Evolutionary conservation across 2,113 vertebrate genomes (phyloP).

Genomic region (Eolophus roseicapilla): DNA sequence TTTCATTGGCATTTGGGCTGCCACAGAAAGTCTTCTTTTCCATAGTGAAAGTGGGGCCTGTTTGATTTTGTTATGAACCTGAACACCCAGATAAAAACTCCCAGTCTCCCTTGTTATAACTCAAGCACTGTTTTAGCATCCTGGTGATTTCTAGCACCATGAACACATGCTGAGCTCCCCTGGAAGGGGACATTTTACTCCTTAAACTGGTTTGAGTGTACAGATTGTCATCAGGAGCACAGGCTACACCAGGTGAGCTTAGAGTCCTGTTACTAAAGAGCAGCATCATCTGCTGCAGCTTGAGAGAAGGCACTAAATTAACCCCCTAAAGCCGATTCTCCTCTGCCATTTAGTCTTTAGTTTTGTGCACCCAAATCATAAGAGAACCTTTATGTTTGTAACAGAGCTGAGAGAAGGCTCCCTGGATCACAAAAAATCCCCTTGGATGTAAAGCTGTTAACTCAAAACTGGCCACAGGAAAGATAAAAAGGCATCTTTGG

Average conservation of each 20-base stretch:
- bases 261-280: neutral
- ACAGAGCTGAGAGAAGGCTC: neutral
- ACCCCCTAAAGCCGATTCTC: neutral
- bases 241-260: neutral
- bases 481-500: neutral
- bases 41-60: neutral
- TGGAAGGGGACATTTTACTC: neutral
- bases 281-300: neutral
- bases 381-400: neutral
- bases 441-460: neutral
- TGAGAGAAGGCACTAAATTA: neutral
- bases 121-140: neutral
- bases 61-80: neutral
- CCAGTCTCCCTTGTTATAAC: neutral
- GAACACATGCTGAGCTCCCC: neutral
- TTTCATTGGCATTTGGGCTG: neutral
- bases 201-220: neutral
- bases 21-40: conserved; percentile 3
- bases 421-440: neutral
- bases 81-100: neutral
- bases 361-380: neutral
- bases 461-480: neutral
- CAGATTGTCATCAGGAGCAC: neutral
- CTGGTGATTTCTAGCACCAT: neutral
- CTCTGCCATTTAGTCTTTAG: neutral